Base-by-base conservation (phyloP, 23 tunicate species). In the Ascidia mentula region DNA sequence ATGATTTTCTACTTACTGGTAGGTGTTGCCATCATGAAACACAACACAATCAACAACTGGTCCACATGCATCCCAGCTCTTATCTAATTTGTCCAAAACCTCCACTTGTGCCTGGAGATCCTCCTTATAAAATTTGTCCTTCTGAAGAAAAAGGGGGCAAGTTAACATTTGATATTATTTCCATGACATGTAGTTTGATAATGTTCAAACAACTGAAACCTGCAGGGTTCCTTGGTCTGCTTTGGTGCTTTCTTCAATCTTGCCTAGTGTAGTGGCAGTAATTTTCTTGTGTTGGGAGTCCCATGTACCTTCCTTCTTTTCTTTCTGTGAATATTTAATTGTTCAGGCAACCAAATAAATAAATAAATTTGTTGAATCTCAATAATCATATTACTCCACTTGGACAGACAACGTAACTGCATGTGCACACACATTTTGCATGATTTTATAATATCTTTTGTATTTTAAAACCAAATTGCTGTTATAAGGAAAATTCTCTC, bases 31-130 rank as follows among this genome's bases (percentile, higher is more conserved):
- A 72, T 93, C 88, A 77, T 93, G 89, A 59, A 93, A 93, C 18
- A 93, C 93, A 65, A 93, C 87, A 59, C 98, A 93, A 72, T 93
- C 98, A 38, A 88, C 98, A 69, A 77, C 76, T 24, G 89, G 98
- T n/a, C 98, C 98, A 59, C 39, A 45, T 69, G 89, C 84, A 33
- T 69, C 39, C 93, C 94, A 93, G 39, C 59, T 40, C 73, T 93
- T 93, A 37, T 93, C 94, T 37, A 93, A 73, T 61, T 88, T 84
- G 76, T 93, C 88, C 76, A 93, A 77, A 36, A 88, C 32, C 22
- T 93, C 98, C 15, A 87, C 77, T 45, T 83, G 84, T 28, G 97
- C 88, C 32, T 72, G 84, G 24, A 78, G 74, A 42, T 92, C 85
- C 22, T 87, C 92, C 45, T 85, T 78, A 17, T 46, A 33, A 9